These are phyloP conservation scores for Zosterops borbonicus DNA, from an alignment of 2,113 vertebrate species.

Conservation along the genomic window DNA sequence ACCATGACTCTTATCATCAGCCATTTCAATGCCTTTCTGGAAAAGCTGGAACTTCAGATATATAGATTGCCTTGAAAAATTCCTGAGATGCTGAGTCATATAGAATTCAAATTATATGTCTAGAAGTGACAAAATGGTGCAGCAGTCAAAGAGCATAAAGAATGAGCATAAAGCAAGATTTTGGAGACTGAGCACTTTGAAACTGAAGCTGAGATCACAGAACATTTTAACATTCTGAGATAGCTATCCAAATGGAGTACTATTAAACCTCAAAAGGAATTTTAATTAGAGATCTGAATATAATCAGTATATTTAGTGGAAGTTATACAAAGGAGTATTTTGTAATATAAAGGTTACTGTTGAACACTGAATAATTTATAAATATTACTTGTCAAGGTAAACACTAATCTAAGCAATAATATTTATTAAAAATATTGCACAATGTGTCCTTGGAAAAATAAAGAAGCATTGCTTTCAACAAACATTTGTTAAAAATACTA, in stretches of 20 bases:
- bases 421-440: neutral
- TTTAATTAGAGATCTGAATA: neutral
- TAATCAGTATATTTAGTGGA: neutral
- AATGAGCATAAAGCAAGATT: neutral
- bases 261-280: neutral
- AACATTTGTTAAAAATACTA: neutral
- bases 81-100: neutral
- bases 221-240: neutral
- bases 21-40: neutral
- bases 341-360: neutral
- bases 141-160: neutral
- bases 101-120: neutral
- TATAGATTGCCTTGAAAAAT: neutral
- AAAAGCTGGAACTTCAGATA: neutral
- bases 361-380: neutral
- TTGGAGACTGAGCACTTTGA: neutral
- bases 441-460: neutral
- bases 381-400: neutral
- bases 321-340: neutral
- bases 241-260: neutral
- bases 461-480: neutral
- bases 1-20: neutral
- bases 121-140: neutral
- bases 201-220: neutral
- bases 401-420: neutral